phyloP scores from a whole-genome alignment of 2,888 invertebrate genomes.

The Oxyteleia sp. region DNA sequence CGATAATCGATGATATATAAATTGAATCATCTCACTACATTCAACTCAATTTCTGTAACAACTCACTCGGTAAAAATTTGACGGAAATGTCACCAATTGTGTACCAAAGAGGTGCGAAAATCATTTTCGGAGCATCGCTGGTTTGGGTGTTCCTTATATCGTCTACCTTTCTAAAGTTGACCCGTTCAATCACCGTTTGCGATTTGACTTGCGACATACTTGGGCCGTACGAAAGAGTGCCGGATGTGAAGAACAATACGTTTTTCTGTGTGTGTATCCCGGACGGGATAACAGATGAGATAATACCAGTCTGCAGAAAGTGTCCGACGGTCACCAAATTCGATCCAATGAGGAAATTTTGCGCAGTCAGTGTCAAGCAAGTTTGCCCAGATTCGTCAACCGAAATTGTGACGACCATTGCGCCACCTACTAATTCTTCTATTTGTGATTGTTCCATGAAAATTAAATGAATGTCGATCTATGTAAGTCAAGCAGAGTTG shows the following conservation, averaged over 20 bases:
- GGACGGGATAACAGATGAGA: slow-evolving; percentile 21
- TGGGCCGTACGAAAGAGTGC: slow-evolving; percentile 52
- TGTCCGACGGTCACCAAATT: slow-evolving; percentile 64
- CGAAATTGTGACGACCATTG: too few relatives aligned
- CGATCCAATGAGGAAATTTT: slow-evolving; percentile 46
- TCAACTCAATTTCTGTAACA: neutral
- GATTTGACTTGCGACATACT: slow-evolving; percentile 36
- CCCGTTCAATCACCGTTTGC: slow-evolving; percentile 28
- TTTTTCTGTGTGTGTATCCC: slow-evolving; percentile 55
- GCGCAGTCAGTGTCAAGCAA: slow-evolving; percentile 24
- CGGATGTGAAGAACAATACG: slow-evolving; percentile 52
- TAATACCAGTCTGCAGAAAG: slow-evolving; percentile 47
- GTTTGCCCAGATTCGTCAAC: too few relatives aligned
- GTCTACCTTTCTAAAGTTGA: neutral
- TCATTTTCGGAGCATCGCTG: neutral
- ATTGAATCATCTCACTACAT: neutral
- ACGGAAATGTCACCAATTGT: too few relatives aligned
- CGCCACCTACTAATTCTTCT: too few relatives aligned
- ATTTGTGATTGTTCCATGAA: too few relatives aligned
- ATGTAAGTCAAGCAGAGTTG: too few relatives aligned
- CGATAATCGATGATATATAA: slow-evolving; percentile 5
- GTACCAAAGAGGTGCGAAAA: neutral
- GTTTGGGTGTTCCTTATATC: neutral
- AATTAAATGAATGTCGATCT: too few relatives aligned
- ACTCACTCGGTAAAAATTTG: neutral